phyloP scores from a whole-genome alignment of 2,797 vertebrate genomes.

The Melanotaenia parkinsoni region DNA sequence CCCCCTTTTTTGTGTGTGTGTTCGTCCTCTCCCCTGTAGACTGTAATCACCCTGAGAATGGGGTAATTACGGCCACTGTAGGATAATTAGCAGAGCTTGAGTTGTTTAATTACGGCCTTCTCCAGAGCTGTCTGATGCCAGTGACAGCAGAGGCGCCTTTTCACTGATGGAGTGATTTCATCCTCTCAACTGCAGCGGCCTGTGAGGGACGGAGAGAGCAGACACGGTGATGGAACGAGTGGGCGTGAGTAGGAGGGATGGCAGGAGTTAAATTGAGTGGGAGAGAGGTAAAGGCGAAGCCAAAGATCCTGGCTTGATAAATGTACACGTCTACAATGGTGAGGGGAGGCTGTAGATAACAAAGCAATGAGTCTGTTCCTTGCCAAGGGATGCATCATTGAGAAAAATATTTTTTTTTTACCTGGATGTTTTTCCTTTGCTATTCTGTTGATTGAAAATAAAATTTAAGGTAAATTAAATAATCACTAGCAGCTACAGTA shows the following conservation, averaged over 20 bases:
- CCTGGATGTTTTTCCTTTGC: slow-evolving; percentile 1
- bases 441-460: slow-evolving; percentile 2
- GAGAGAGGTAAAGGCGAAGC: slow-evolving; percentile 35
- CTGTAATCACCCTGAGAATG: slow-evolving; percentile 83
- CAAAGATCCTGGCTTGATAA: slow-evolving; percentile 40
- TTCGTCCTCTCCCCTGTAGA: slow-evolving; percentile 64
- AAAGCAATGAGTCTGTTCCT: slow-evolving; percentile 27
- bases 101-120: slow-evolving; percentile 86
- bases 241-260: slow-evolving; percentile 52
- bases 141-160: slow-evolving; percentile 76
- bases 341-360: slow-evolving; percentile 15
- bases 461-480: not conserved
- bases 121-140: slow-evolving; percentile 76
- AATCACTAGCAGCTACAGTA: not conserved
- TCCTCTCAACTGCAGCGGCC: slow-evolving; percentile 71
- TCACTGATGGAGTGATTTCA: slow-evolving; percentile 75
- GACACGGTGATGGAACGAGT: slow-evolving; percentile 48
- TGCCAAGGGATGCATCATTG: not conserved
- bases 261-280: slow-evolving; percentile 46
- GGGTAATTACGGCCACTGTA: slow-evolving; percentile 84
- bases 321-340: slow-evolving; percentile 24
- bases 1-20: slow-evolving; percentile 53
- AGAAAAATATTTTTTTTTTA: not conserved
- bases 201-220: slow-evolving; percentile 49
- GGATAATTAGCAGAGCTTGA: slow-evolving; percentile 85